Percentiles rank a stretch among this genome's conserved stretches.
Evolutionary conservation across 2,888 invertebrate genomes (phyloP).

Genomic region (Scaeva pyrastri): DNA sequence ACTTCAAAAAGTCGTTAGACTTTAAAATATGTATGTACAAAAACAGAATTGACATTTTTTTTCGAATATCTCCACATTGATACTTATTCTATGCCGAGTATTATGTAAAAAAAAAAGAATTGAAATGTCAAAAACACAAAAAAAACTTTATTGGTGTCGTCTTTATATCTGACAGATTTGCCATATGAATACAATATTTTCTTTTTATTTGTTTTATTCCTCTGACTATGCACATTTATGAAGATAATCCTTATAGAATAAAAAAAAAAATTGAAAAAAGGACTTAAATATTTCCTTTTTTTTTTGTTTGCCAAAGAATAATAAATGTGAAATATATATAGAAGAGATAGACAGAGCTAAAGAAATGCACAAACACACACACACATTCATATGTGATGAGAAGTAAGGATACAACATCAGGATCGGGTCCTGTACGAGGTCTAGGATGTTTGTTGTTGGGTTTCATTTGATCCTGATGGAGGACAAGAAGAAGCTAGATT

Average conservation of each 20-base stretch:
- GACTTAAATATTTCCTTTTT: slow-evolving; percentile 21
- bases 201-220: slow-evolving; percentile 50
- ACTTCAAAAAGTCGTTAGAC: neutral
- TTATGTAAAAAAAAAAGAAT: slow-evolving; percentile 36
- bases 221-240: slow-evolving; percentile 58
- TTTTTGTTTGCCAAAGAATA: slow-evolving; percentile 71
- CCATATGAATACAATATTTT: slow-evolving; percentile 35
- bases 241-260: slow-evolving; percentile 68
- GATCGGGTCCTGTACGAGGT: no score
- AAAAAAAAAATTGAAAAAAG: slow-evolving; percentile 18
- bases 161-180: slow-evolving; percentile 45
- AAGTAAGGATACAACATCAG: slow-evolving; percentile 5
- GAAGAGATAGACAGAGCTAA: neutral
- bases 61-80: no score
- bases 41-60: slow-evolving; percentile 46
- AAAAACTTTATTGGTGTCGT: slow-evolving; percentile 63
- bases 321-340: slow-evolving; percentile 66
- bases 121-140: neutral
- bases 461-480: slow-evolving; percentile 3
- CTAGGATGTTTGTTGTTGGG: neutral
- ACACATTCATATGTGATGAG: slow-evolving; percentile 2
- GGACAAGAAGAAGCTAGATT: slow-evolving; percentile 6
- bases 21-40: slow-evolving; percentile 7
- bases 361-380: no score
- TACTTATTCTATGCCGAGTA: neutral